phyloP scores from a whole-genome alignment of 2,888 invertebrate genomes.

The Aleiodes leptofemur region DNA sequence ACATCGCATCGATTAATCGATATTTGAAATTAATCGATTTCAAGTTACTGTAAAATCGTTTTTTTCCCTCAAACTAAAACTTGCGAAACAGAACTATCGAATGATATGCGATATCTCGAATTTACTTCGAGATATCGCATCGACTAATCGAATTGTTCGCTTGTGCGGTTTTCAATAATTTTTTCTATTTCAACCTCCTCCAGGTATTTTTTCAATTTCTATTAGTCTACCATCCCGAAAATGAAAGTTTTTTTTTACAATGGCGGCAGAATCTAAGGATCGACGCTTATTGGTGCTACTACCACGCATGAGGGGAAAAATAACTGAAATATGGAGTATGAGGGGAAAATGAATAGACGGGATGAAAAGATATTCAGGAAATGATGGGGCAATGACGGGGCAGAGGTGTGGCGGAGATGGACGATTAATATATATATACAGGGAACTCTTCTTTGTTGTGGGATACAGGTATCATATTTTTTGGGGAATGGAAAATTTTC shows the following conservation, averaged over 20 bases:
- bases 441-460: not conserved
- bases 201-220: not conserved
- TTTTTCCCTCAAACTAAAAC: no score
- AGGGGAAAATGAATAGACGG: slow-evolving; percentile 56
- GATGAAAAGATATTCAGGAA: slow-evolving; percentile 56
- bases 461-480: slow-evolving; percentile 59
- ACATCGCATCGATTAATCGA: no score
- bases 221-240: not conserved
- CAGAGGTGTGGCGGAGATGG: slow-evolving; percentile 59
- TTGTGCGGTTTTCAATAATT: no score
- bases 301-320: no score
- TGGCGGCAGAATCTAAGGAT: no score
- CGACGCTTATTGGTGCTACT: not conserved
- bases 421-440: slow-evolving; percentile 44
- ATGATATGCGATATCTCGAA: no score
- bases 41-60: no score
- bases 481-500: slow-evolving; percentile 53
- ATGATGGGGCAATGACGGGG: slow-evolving; percentile 70
- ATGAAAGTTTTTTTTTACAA: no score
- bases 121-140: no score
- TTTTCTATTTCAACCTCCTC: slow-evolving; percentile 37
- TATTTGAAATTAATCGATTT: no score
- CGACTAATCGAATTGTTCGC: no score
- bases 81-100: no score
- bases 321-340: slow-evolving; percentile 53